A percentile compares a stretch with the other conserved stretches of the same genome.
Conservation (phyloP, 2,888 invertebrate species). For the Sphinx pinastri region DNA sequence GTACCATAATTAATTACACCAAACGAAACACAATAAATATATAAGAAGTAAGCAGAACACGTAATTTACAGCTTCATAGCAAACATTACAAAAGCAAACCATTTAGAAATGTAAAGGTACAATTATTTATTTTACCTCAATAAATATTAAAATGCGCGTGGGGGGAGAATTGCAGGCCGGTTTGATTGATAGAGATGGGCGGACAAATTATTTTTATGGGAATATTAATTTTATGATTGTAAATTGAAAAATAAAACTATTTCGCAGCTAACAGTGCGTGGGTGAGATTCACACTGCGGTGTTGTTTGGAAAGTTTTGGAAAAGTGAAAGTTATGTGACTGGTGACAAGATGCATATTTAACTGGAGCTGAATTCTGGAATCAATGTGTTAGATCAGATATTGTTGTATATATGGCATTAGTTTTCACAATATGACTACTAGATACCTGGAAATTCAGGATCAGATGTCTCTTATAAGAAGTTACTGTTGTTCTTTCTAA, state of each 20-base stretch:
- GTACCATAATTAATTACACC: no score
- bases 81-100: background rate
- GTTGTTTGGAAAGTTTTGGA: slow-evolving; percentile 27
- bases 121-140: slow-evolving; percentile 19
- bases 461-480: no score
- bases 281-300: slow-evolving; percentile 22
- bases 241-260: slow-evolving; percentile 52
- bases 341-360: background rate
- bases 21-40: no score
- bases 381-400: background rate
- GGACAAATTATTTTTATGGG: slow-evolving; percentile 48
- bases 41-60: no score
- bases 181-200: slow-evolving; percentile 65
- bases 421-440: no score
- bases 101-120: slow-evolving; percentile 36
- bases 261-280: slow-evolving; percentile 38
- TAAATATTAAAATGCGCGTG: slow-evolving; percentile 55
- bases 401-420: no score
- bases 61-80: no score
- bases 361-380: background rate
- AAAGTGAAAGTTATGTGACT: slow-evolving; percentile 14
- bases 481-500: no score
- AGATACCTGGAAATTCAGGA: no score
- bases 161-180: slow-evolving; percentile 70
- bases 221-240: slow-evolving; percentile 54